These are phyloP conservation scores for Struthio camelus DNA, from an alignment of 2,113 vertebrate genomes.

Conservation along the genomic window DNA sequence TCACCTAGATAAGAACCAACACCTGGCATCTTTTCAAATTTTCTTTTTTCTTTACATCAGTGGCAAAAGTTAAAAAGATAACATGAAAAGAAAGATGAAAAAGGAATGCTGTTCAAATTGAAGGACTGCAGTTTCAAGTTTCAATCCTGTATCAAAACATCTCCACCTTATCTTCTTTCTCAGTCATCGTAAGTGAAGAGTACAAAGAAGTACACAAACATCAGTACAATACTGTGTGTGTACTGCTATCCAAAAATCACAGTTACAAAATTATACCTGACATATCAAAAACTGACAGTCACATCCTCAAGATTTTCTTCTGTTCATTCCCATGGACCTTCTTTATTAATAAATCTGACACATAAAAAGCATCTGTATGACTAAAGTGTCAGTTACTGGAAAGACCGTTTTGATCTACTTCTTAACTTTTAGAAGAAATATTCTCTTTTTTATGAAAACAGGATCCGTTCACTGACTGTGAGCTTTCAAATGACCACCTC, in stretches of 20 bases:
- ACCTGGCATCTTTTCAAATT: constrained; percentile 83
- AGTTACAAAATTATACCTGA: constrained; percentile 94
- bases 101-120: constrained; percentile 84
- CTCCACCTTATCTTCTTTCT: constrained; percentile 78
- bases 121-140: constrained; percentile 85
- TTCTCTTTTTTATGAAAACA: constrained; percentile 96
- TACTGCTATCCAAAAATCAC: constrained; percentile 92
- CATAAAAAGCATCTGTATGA: constrained; percentile 96
- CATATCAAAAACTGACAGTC: constrained; percentile 93
- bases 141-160: constrained; percentile 85
- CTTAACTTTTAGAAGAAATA: constrained; percentile 95
- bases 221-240: constrained; percentile 79
- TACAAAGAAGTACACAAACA: constrained; percentile 86
- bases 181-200: constrained; percentile 81
- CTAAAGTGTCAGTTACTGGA: constrained; percentile 97
- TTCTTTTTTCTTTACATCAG: constrained; percentile 81
- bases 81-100: constrained; percentile 89
- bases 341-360: constrained; percentile 99
- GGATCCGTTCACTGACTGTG: constrained; percentile 90
- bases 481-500: constrained; percentile 94
- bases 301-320: constrained; percentile 81
- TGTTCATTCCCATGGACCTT: constrained; percentile 87
- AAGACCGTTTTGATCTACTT: constrained; percentile 94
- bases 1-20: constrained; percentile 81
- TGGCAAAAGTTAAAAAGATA: constrained; percentile 85